Percentiles rank a stretch among this genome's conserved stretches.
phyloP scores from a whole-genome alignment of 2,797 vertebrate species.

The Mormyrops attenuatus region DNA sequence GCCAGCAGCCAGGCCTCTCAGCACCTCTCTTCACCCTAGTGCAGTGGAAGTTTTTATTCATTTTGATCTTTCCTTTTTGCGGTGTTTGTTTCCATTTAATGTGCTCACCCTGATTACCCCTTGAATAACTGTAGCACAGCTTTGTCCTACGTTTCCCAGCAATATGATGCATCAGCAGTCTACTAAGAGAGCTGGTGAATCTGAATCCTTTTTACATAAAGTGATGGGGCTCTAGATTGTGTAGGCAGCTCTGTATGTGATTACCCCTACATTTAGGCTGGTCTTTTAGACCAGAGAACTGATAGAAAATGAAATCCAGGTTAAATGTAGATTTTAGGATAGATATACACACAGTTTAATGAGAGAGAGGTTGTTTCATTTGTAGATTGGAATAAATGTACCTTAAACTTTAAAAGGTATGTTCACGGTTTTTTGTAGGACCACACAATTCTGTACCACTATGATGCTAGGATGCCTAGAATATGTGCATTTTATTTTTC shows the following conservation, averaged over 20 bases:
- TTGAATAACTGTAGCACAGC: conserved; percentile 7
- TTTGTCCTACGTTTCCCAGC: conserved; percentile 18
- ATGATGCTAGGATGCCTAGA: conserved; percentile 27
- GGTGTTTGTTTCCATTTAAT: conserved; percentile 19
- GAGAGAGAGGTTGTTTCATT: conserved; percentile 8
- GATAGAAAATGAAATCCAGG: conserved; percentile 12
- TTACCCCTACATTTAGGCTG: conserved; percentile 23
- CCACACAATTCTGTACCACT: conserved; percentile 29
- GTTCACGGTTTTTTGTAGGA: conserved; percentile 31
- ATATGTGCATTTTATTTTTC: conserved; percentile 30
- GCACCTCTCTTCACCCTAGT: conserved; percentile 28
- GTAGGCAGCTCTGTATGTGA: conserved; percentile 9
- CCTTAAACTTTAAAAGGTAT: background rate
- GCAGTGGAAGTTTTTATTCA: conserved; percentile 26
- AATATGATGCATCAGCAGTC: conserved; percentile 10
- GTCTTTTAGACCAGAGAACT: conserved; percentile 8
- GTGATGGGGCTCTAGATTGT: background rate
- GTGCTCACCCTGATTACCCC: conserved; percentile 10
- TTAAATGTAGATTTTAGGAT: conserved; percentile 23
- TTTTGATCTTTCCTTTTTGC: conserved; percentile 30
- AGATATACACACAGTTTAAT: conserved; percentile 15
- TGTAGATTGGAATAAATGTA: conserved; percentile 10
- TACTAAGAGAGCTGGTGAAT: background rate
- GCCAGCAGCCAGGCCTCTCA: conserved; percentile 14
- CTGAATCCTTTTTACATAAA: conserved; percentile 16